Base-by-base conservation (phyloP, 2,113 vertebrate genomes). In the Rhegmatorhina hoffmannsi region DNA sequence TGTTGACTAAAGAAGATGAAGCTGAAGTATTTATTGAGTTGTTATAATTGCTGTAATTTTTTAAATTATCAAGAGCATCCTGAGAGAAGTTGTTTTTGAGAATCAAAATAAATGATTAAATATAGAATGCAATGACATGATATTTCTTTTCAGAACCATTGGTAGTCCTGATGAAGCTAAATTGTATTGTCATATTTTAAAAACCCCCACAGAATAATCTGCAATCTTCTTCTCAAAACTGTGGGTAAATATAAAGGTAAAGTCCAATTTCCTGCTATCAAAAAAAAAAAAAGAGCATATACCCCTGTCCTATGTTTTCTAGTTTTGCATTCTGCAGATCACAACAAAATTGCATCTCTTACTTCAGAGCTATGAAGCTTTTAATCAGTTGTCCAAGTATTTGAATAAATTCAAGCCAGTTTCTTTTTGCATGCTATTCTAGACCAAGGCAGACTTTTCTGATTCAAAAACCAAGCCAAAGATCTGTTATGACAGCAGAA, bases 21-120 rank as follows among this genome's bases (percentile, higher is more conserved):
- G 49, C 18, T 90, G 70, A 94, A 94, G 85, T 86, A 96, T 88
- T 94, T 92, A 92, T 83, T 92, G 80, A 94, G 76, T 68, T 94
- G 68, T 77, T 83, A 68, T 93, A 92, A 96, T 93, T 94, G 64
- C 92, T 89, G 79, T 80, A 90, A 93, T 95, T 94, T 95, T 88
- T 69, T 11, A 6, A 96, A 95, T 96, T 88, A 90, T 81, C 68
- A 86, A 92, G 89, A 96, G 84, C 94, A 95, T 94, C 92, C 91
- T 89, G 91, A 95, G 93, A 92, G 47, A 72, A 76, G 78, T 85
- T 94, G 84, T 91, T 87, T 91, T 72, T 76, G 66, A 83, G 63
- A 89, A 82, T 91, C 53, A 91, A 87, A 95, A 95, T 93, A 87
- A 84, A 79, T 87, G 0, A 73, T 87, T 87, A 94, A 94, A 89